phyloP scores from a whole-genome alignment of 2,113 vertebrate species.

The Dipodomys ordii region DNA sequence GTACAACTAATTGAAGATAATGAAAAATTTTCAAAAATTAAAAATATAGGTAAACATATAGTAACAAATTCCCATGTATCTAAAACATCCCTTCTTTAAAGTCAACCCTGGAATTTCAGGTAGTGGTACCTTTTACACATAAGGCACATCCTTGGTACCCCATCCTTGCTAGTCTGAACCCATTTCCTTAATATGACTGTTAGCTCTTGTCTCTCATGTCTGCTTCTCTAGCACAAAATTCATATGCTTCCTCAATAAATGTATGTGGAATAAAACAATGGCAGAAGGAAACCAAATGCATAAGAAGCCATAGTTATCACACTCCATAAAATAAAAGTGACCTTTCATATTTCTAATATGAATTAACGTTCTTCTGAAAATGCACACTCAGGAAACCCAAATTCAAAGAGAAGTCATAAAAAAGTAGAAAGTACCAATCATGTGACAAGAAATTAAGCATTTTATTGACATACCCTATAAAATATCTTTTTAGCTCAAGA shows the following conservation, averaged over 20 bases:
- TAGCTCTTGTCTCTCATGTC: background rate
- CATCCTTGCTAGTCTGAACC: background rate
- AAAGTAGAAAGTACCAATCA: slow-evolving; percentile 42
- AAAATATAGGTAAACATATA: background rate
- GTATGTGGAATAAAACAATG: slow-evolving; percentile 38
- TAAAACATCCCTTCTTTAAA: slow-evolving; percentile 52
- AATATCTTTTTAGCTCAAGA: slow-evolving; percentile 2
- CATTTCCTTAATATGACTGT: slow-evolving; percentile 25
- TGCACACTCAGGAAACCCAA: slow-evolving; percentile 3
- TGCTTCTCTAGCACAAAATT: background rate
- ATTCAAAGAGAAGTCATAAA: background rate
- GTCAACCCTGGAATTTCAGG: background rate
- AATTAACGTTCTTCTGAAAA: slow-evolving; percentile 59
- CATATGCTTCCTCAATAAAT: slow-evolving; percentile 46
- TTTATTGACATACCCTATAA: background rate
- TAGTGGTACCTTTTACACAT: background rate
- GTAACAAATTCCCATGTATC: background rate
- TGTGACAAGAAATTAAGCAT: background rate
- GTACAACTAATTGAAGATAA: too few species aligned
- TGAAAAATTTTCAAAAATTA: too few species aligned
- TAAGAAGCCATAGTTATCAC: slow-evolving; percentile 4
- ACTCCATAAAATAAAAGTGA: slow-evolving; percentile 57
- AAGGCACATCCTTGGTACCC: background rate
- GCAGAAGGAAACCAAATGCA: slow-evolving; percentile 53
- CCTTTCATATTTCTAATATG: slow-evolving; percentile 18